Evolutionary conservation across 2,888 invertebrate species (phyloP), one percentile per base, ranked within the genome.

Genomic region (Monochamus alternatus): DNA sequence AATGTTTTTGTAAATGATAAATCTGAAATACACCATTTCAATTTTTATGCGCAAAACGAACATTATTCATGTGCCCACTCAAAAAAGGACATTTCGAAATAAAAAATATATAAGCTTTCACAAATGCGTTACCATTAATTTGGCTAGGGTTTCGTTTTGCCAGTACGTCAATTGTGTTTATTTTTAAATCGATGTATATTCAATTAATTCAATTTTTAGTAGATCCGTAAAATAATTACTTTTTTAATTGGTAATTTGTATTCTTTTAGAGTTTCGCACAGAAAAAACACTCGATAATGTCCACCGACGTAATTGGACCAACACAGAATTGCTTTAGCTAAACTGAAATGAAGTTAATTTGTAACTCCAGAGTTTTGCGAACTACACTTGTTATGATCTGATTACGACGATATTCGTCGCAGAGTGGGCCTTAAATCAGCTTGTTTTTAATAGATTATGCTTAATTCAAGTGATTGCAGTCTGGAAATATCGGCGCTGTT

Each of bases 291-390:
- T 51, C 22, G 64, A 30, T 65, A 10, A 9, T 14, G 51, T 22
- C 47, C 22, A 51, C 44, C 30, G 30, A 44, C 44, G 47, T 65
- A 65, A 22, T 44, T 44, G 12, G 47, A 65, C 47, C 47, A 47
- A 65, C 44, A 30, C 30, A 30, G 64, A 65, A 65, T 51, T 65
- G 8, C 64, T 8, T 10, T 30, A 7, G 51, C 31, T 65, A 65
- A 65, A 65, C 44, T 65, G 47, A 65, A 65, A 65, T 51, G 64
- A 65, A 65, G 47, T 64, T 64, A 64, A 64, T 64, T 64, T 47
- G 64, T 44, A 64, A 64, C 64, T 64, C 30, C 64, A 64, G 64
- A 64, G 64, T 44, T 65, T 65, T 47, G 47, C 64, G 47, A 47
- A 65, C 47, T 44, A 44, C 47, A 47, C 22, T 47, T 65, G 47